Conservation (phyloP, 2,888 invertebrate genomes). For the Scaptodrosophila latifasciaeformis region DNA sequence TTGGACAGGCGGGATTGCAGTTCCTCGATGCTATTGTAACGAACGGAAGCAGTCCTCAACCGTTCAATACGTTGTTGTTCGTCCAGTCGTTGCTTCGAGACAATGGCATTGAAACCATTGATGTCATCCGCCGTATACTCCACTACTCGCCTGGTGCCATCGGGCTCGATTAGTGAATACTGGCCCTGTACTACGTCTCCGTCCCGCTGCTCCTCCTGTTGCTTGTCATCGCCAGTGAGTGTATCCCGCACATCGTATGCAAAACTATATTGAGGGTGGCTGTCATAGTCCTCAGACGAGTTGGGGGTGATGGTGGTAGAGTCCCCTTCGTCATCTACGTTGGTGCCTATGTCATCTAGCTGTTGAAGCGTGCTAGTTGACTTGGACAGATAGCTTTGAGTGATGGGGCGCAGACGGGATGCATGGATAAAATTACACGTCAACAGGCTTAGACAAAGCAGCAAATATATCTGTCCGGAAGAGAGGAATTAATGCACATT, state of each 20-base stretch:
- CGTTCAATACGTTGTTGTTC: conserved; percentile 35
- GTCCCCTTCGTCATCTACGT: conserved; percentile 47
- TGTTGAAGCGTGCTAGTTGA: conserved; percentile 39
- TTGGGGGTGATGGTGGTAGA: conserved; percentile 46
- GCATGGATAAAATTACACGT: conserved; percentile 54
- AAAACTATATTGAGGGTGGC: conserved; percentile 76
- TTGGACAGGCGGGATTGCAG: conserved; percentile 66
- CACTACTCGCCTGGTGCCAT: conserved; percentile 76
- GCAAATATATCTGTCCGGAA: conserved; percentile 46
- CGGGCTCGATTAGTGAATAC: conserved; percentile 76
- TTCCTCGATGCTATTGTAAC: conserved; percentile 68
- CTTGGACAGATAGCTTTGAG: conserved; percentile 56
- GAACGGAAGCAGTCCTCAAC: conserved; percentile 40
- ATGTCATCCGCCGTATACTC: conserved; percentile 76
- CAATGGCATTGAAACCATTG: conserved; percentile 76
- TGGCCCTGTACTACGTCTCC: conserved; percentile 76
- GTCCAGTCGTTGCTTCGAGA: conserved; percentile 73
- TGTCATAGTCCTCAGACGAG: conserved; percentile 75
- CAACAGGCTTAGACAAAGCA: conserved; percentile 60
- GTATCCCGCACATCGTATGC: conserved; percentile 76
- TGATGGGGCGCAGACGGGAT: conserved; percentile 63
- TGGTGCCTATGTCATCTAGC: conserved; percentile 35
- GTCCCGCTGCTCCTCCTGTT: conserved; percentile 77
- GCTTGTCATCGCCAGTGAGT: conserved; percentile 76
- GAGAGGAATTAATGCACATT: not conserved